phyloP scores from a whole-genome alignment of 2,797 vertebrate species.

The Benthosema pterotum region DNA sequence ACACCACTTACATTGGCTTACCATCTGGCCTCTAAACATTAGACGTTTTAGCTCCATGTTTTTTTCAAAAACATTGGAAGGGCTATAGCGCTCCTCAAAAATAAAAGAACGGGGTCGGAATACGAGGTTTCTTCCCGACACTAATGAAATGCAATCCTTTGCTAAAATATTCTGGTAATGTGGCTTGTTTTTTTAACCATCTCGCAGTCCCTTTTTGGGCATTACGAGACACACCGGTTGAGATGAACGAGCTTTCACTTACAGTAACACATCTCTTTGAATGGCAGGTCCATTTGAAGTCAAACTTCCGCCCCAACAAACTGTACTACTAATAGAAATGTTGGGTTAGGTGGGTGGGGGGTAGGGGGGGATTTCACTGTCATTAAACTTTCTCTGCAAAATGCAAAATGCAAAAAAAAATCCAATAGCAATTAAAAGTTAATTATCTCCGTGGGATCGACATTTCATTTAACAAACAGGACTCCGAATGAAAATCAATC shows the following conservation, averaged over 20 bases:
- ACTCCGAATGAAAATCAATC: slow-evolving; percentile 10
- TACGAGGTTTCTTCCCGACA: too few relatives aligned
- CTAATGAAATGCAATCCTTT: too few relatives aligned
- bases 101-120: too few relatives aligned
- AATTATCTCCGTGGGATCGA: slow-evolving; percentile 29
- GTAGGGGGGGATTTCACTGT: slow-evolving; percentile 5
- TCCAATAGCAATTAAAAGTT: slow-evolving; percentile 37
- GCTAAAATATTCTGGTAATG: too few relatives aligned
- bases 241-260: slow-evolving; percentile 2
- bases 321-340: slow-evolving; percentile 10
- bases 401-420: neutral
- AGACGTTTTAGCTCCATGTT: too few relatives aligned
- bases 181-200: too few relatives aligned
- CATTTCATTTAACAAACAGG: slow-evolving; percentile 16
- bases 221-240: neutral
- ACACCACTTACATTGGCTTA: too few relatives aligned
- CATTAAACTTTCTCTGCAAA: slow-evolving; percentile 2
- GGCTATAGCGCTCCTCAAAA: too few relatives aligned
- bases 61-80: too few relatives aligned
- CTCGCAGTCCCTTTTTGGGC: neutral
- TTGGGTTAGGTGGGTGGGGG: too few relatives aligned
- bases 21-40: too few relatives aligned
- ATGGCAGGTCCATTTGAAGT: neutral
- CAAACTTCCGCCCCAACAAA: slow-evolving; percentile 7
- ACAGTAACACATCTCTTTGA: neutral